Evolutionary conservation across 2,113 vertebrate genomes (phyloP), one percentile per base, ranked within the genome.

Genomic region (Dascyllus trimaculatus): DNA sequence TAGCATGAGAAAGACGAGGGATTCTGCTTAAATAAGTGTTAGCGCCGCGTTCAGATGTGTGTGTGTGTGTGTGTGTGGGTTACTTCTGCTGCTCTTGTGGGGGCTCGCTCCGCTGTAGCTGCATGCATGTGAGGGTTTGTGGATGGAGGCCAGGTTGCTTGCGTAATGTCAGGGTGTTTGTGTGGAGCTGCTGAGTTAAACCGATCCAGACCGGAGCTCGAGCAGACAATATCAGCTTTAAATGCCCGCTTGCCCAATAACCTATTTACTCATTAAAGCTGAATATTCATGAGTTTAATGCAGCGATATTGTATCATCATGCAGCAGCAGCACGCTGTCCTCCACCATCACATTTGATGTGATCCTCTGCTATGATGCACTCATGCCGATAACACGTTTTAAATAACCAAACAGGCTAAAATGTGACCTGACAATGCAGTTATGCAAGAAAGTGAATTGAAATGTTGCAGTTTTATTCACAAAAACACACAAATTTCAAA

Each of bases 21-120:
- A 46, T 51, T 89, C 66, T 66, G 53, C 63, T 76, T 64, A 43
- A 80, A 75, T 67, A 64, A 76, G 81, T 65, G 66, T 70, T 61
- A 65, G 71, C 68, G 32, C 35, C 5, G 43, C 64, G 26, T 66
- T 49, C 8, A 54, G 51, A 53, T 40, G 51, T 43, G 15, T 73
- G 17, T 71, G 40, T 56, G 56, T 53, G 35, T 60, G 24, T 56
- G 56, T 65, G 81, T 38, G 60, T 57, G 60, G 53, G 5, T 52
- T 63, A 26, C 60, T 62, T 56, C 25, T 5, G 45, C 19, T 13
- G 63, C 54, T 19, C 26, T 22, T 26, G 35, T 56, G 48, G 18
- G 53, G 43, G 49, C 15, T 18, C 22, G 17, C 51, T 22, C 60
- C 10, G 43, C 32, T 71, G 35, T 22, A 26, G 32, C 40, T 32